Percentiles rank a stretch among this genome's conserved stretches.
Evolutionary conservation across 2,113 vertebrate genomes (phyloP).

Genomic region (Polypterus senegalus): DNA sequence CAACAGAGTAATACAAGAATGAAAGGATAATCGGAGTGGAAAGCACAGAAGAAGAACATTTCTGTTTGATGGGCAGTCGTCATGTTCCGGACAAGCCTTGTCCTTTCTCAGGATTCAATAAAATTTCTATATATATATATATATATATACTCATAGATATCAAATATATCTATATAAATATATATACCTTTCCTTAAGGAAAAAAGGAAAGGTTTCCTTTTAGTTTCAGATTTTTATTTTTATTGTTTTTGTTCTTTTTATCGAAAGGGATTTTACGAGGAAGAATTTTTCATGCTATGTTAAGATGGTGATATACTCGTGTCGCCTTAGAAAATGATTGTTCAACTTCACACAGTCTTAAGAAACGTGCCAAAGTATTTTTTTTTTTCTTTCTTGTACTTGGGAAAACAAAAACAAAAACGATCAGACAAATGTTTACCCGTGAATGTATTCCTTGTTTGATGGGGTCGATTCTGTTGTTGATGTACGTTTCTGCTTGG

Average conservation of each 20-base stretch:
- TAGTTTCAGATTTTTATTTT: slow-evolving; percentile 61
- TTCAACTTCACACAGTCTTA: slow-evolving; percentile 91
- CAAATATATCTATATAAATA: too few species aligned
- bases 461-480: slow-evolving; percentile 91
- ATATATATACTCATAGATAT: too few species aligned
- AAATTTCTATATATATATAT: too few species aligned
- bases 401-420: slow-evolving; percentile 56
- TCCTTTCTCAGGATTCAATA: slow-evolving; percentile 88
- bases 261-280: slow-evolving; percentile 55
- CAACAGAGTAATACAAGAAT: too few species aligned
- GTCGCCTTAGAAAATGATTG: slow-evolving; percentile 94
- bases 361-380: slow-evolving; percentile 98
- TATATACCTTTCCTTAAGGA: neutral
- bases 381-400: slow-evolving; percentile 91
- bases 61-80: slow-evolving; percentile 37
- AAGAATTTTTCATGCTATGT: slow-evolving; percentile 70
- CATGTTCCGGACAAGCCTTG: slow-evolving; percentile 63
- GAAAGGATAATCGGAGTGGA: slow-evolving; percentile 17
- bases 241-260: slow-evolving; percentile 62
- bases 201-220: slow-evolving; percentile 41
- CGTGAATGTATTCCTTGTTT: slow-evolving; percentile 99
- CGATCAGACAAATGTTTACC: slow-evolving; percentile 73
- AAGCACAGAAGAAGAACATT: slow-evolving; percentile 32
- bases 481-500: slow-evolving; percentile 86
- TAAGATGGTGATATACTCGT: slow-evolving; percentile 60